A percentile compares a stretch with the other conserved stretches of the same genome.
Evolutionary conservation across 2,113 vertebrate species (phyloP).

Genomic region (Anolis sagrei): DNA sequence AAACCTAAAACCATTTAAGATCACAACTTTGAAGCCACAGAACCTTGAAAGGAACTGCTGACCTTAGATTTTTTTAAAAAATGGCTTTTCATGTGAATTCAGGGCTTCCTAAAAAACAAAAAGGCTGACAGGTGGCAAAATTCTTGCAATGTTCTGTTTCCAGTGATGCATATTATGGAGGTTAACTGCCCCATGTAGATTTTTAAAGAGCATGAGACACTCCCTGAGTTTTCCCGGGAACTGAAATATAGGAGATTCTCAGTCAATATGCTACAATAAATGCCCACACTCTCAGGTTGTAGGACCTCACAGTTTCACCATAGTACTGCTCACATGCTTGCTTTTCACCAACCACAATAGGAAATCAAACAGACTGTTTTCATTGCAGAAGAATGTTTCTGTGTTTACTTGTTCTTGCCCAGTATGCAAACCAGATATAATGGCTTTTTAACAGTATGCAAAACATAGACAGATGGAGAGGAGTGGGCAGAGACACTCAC

Average conservation of each 20-base stretch:
- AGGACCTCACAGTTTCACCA: neutral
- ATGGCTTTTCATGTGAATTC: conserved; percentile 5
- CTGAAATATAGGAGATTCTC: no score
- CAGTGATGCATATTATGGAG: neutral
- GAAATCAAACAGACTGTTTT: neutral
- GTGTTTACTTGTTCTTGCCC: neutral
- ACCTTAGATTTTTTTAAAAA: neutral
- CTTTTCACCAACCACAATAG: fast-evolving
- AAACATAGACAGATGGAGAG: neutral
- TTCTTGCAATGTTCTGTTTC: neutral
- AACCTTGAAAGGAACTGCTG: neutral
- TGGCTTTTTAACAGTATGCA: neutral
- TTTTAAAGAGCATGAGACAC: no score
- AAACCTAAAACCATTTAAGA: neutral
- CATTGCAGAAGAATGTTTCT: neutral
- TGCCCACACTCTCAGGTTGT: no score
- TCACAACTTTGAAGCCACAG: neutral
- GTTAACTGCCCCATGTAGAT: neutral
- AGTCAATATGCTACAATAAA: neutral
- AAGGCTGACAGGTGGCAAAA: neutral
- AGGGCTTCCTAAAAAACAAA: neutral
- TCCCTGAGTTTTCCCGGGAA: no score
- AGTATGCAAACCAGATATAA: neutral
- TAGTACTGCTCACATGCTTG: neutral
- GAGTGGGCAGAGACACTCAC: conserved; percentile 76